Conservation (phyloP, 2,797 vertebrate genomes). For the Dallia pectoralis region DNA sequence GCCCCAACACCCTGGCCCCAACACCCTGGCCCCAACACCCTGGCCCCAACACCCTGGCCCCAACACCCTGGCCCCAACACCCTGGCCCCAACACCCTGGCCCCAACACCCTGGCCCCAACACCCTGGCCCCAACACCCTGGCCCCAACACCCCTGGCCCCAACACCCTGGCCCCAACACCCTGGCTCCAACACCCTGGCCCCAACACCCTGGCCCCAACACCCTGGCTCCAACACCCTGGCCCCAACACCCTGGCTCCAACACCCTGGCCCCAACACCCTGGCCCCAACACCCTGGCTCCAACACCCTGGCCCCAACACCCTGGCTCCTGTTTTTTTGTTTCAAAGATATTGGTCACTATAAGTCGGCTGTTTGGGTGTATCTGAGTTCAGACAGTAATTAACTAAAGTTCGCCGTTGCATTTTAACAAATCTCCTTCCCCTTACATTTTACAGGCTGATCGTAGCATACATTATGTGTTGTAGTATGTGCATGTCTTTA, state of each 20-base stretch:
- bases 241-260: background rate
- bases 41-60: background rate
- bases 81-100: background rate
- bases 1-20: background rate
- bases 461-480: too few species aligned
- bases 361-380: too few species aligned
- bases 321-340: too few species aligned
- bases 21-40: background rate
- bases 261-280: too few species aligned
- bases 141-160: background rate
- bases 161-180: background rate
- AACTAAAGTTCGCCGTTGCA: too few species aligned
- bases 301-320: background rate
- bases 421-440: too few species aligned
- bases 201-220: background rate
- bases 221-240: background rate
- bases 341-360: too few species aligned
- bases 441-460: too few species aligned
- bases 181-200: too few species aligned
- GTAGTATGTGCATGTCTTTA: too few species aligned
- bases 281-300: background rate
- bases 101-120: background rate
- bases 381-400: too few species aligned
- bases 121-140: background rate
- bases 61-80: too few species aligned